A percentile compares a stretch with the other conserved stretches of the same genome.
Evolutionary conservation across 2,888 invertebrate species (phyloP).

Genomic region (Timema podura): DNA sequence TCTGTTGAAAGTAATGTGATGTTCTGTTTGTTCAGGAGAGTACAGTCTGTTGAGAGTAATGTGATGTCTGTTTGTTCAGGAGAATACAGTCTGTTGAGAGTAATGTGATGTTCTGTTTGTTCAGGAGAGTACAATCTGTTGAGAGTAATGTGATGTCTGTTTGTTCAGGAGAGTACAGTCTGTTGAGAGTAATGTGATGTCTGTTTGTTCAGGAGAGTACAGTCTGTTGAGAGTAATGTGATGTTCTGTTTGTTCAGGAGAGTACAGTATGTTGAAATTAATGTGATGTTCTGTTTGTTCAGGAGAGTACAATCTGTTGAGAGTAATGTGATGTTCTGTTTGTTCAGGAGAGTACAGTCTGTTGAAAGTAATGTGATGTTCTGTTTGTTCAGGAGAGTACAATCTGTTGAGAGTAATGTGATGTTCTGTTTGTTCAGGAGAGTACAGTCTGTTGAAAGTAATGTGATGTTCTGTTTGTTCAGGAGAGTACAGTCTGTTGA

Average conservation of each 20-base stretch:
- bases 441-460: no score
- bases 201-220: conserved; percentile 53
- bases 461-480: conserved; percentile 20
- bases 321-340: no score
- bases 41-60: conserved; percentile 67
- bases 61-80: conserved; percentile 44
- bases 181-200: conserved; percentile 54
- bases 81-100: no score
- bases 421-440: conserved; percentile 45
- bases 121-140: no score
- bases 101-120: not conserved
- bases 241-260: conserved; percentile 45
- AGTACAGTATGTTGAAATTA: no score
- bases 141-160: no score
- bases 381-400: conserved; percentile 48
- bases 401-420: no score
- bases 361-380: no score
- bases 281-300: conserved; percentile 20
- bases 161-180: conserved; percentile 61
- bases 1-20: no score
- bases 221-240: conserved; percentile 62
- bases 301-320: no score
- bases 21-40: conserved; percentile 49
- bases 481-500: conserved; percentile 69
- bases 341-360: no score